Percentiles rank a stretch among this genome's conserved stretches.
These are phyloP conservation scores for Thera obeliscata DNA, from an alignment of 2,888 invertebrate species.

Conservation along the genomic window DNA sequence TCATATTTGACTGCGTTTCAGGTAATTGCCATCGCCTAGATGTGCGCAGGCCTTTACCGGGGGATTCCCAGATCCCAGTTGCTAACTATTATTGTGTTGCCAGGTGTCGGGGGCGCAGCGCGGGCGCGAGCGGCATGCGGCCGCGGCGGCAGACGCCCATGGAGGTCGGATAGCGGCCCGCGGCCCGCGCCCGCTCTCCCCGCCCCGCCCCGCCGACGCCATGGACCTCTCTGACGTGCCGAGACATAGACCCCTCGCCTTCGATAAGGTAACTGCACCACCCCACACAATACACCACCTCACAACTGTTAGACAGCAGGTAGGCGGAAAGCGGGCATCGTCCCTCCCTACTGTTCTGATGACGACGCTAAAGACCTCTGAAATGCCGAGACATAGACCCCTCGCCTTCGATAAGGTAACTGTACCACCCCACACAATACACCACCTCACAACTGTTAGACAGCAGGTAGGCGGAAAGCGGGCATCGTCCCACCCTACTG, in stretches of 20 bases:
- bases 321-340: not conserved
- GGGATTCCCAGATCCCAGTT: no score
- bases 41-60: no score
- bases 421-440: not conserved
- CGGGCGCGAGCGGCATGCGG: constrained; percentile 93
- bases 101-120: constrained; percentile 91
- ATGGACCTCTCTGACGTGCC: constrained; percentile 83
- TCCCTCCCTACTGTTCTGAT: not conserved
- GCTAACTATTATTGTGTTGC: constrained; percentile 15
- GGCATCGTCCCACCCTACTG: not conserved
- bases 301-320: not conserved
- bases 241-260: constrained; percentile 88
- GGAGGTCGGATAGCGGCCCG: constrained; percentile 91
- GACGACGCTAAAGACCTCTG: not conserved
- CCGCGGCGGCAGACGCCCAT: constrained; percentile 93
- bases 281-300: not conserved
- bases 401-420: constrained; percentile 1
- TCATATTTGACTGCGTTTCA: no score
- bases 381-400: not conserved
- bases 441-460: no score
- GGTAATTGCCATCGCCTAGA: no score
- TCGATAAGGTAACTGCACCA: constrained; percentile 86
- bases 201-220: constrained; percentile 87
- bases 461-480: no score
- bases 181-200: constrained; percentile 87